These are phyloP conservation scores for Decapterus maruadsi DNA, from an alignment of 2,797 vertebrate genomes.

Conservation along the genomic window DNA sequence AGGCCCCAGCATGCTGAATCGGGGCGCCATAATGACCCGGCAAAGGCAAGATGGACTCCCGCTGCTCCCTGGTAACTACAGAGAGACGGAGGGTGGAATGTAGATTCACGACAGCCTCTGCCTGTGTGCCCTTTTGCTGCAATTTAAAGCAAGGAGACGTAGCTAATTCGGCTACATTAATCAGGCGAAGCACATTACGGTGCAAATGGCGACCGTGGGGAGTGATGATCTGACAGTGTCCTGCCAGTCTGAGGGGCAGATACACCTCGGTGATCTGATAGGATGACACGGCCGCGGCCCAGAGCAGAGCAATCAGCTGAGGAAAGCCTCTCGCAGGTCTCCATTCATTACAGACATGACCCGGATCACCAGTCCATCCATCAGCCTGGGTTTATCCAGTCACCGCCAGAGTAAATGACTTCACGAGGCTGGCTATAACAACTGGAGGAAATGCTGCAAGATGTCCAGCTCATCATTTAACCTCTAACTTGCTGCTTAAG, in stretches of 20 bases:
- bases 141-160: conserved; percentile 54
- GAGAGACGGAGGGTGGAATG: conserved; percentile 56
- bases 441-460: conserved; percentile 59
- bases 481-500: conserved; percentile 64
- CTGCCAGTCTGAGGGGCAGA: conserved; percentile 53
- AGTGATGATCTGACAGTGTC: conserved; percentile 61
- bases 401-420: conserved; percentile 54
- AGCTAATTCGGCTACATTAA: conserved; percentile 67
- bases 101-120: conserved; percentile 47
- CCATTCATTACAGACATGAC: conserved; percentile 65
- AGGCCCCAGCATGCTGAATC: conserved; percentile 60
- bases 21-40: conserved; percentile 67
- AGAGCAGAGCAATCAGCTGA: conserved; percentile 55
- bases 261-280: conserved; percentile 58
- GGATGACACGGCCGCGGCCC: conserved; percentile 35
- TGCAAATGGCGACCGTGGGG: conserved; percentile 32
- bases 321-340: conserved; percentile 50
- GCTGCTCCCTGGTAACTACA: conserved; percentile 72
- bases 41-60: conserved; percentile 62
- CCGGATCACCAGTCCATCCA: conserved; percentile 64
- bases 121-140: conserved; percentile 63
- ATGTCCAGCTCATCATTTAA: conserved; percentile 70
- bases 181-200: conserved; percentile 54
- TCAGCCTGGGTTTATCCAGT: conserved; percentile 69
- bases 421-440: conserved; percentile 58